Conservation (phyloP, 2,888 invertebrate genomes). For the Ophraella communa region DNA sequence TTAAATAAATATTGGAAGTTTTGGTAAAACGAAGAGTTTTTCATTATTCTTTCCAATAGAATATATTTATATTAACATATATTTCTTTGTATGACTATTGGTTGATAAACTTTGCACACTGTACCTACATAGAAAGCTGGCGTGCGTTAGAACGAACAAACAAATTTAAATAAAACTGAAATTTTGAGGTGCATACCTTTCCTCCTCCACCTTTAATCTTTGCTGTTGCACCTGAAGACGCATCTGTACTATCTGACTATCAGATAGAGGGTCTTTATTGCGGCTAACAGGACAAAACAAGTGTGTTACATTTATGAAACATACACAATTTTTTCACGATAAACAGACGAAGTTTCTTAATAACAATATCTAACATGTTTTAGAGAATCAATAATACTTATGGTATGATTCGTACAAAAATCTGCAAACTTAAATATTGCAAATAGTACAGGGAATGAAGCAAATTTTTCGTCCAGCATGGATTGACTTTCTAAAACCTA, state of each 20-base stretch:
- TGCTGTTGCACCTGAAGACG: constrained; percentile 79
- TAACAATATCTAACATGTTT: too few species aligned
- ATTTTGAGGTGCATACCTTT: constrained; percentile 68
- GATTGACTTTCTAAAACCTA: too few species aligned
- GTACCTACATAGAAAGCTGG: constrained; percentile 23
- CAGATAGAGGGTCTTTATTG: constrained; percentile 73
- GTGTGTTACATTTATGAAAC: constrained; percentile 14
- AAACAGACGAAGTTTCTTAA: too few species aligned
- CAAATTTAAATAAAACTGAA: constrained; percentile 22
- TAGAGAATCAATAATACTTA: too few species aligned
- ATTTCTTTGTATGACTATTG: background rate
- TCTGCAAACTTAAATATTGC: too few species aligned
- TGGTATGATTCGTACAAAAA: too few species aligned
- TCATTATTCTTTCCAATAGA: too few species aligned
- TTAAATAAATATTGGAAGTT: too few species aligned
- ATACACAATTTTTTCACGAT: background rate
- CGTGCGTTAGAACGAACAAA: constrained; percentile 31
- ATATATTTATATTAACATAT: too few species aligned
- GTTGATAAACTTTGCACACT: background rate
- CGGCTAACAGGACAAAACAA: constrained; percentile 62
- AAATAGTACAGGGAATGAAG: too few species aligned
- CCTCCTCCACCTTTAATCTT: constrained; percentile 80
- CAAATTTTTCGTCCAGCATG: too few species aligned
- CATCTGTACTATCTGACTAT: constrained; percentile 83
- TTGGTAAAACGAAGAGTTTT: too few species aligned